phyloP scores from a whole-genome alignment of 2,888 invertebrate genomes.

The Aplocera efformata region DNA sequence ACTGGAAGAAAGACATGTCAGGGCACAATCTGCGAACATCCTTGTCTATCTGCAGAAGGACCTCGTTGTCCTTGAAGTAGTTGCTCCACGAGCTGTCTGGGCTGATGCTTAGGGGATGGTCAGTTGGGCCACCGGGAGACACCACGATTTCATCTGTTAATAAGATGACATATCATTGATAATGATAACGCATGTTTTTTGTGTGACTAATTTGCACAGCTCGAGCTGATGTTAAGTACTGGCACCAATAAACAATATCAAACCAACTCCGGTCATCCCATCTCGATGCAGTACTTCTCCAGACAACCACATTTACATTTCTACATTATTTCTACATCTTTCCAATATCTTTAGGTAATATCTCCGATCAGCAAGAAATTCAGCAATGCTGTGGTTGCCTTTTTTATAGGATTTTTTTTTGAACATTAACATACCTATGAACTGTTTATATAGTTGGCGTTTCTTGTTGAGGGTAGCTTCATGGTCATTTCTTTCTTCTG shows the following conservation, averaged over 20 bases:
- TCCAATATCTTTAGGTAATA: too few relatives aligned
- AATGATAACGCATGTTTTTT: too few relatives aligned
- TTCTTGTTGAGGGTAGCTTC: constrained; percentile 85
- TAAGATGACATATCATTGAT: constrained; percentile 81
- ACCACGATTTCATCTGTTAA: constrained; percentile 90
- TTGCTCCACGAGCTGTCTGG: constrained; percentile 97
- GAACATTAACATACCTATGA: constrained; percentile 87
- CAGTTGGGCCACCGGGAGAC: constrained; percentile 87
- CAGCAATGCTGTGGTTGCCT: too few relatives aligned
- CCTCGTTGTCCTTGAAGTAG: constrained; percentile 98
- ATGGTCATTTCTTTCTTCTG: constrained; percentile 85
- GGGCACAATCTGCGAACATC: constrained; percentile 97
- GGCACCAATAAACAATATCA: too few relatives aligned
- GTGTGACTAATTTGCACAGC: too few relatives aligned
- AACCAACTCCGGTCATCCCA: too few relatives aligned
- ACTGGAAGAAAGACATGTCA: constrained; percentile 98
- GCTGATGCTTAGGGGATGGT: constrained; percentile 96
- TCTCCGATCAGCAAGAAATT: too few relatives aligned
- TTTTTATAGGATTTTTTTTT: too few relatives aligned
- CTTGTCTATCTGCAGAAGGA: constrained; percentile 97
- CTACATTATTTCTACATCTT: too few relatives aligned
- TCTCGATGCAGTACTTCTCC: too few relatives aligned
- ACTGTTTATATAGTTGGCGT: constrained; percentile 89
- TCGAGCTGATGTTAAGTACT: too few relatives aligned
- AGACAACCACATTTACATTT: too few relatives aligned